phyloP scores from a whole-genome alignment of 2,888 invertebrate genomes.

The Lasioglossum calceatum region DNA sequence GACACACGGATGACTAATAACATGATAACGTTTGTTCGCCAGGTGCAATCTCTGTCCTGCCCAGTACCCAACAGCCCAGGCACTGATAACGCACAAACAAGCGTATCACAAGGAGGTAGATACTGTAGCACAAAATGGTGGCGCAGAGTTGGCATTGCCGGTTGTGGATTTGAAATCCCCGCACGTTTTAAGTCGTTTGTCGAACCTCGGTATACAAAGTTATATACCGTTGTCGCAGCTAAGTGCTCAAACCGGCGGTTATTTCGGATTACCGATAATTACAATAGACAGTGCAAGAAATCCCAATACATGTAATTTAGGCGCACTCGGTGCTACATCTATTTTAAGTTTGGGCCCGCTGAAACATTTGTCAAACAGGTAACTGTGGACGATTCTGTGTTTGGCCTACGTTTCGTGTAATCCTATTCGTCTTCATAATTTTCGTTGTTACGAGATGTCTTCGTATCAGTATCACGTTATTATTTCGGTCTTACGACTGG shows the following conservation, averaged over 20 bases:
- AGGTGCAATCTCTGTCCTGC: slow-evolving; percentile 90
- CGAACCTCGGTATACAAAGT: slow-evolving; percentile 89
- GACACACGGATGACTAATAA: background rate
- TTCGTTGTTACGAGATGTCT: background rate
- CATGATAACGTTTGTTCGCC: slow-evolving; percentile 40
- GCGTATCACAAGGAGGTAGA: slow-evolving; percentile 86
- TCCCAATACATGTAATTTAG: slow-evolving; percentile 86
- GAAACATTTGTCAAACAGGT: slow-evolving; percentile 85
- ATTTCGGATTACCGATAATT: slow-evolving; percentile 90
- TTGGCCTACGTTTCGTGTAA: slow-evolving; percentile 50
- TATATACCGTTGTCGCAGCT: slow-evolving; percentile 90
- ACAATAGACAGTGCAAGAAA: slow-evolving; percentile 88
- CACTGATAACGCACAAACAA: slow-evolving; percentile 88
- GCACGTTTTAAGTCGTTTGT: slow-evolving; percentile 87
- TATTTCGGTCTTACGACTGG: background rate
- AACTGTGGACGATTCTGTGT: slow-evolving; percentile 74
- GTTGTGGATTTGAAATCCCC: slow-evolving; percentile 90
- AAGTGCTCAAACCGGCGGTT: slow-evolving; percentile 86
- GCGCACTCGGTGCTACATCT: slow-evolving; percentile 89
- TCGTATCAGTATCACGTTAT: slow-evolving; percentile 9
- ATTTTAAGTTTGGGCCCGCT: slow-evolving; percentile 90
- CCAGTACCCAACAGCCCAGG: slow-evolving; percentile 88
- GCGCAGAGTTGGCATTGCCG: slow-evolving; percentile 89
- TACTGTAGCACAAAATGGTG: slow-evolving; percentile 78
- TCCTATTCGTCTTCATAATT: slow-evolving; percentile 17